A percentile compares a stretch with the other conserved stretches of the same genome.
Conservation (phyloP, 2,888 invertebrate species). For the Diarsia dahlii region DNA sequence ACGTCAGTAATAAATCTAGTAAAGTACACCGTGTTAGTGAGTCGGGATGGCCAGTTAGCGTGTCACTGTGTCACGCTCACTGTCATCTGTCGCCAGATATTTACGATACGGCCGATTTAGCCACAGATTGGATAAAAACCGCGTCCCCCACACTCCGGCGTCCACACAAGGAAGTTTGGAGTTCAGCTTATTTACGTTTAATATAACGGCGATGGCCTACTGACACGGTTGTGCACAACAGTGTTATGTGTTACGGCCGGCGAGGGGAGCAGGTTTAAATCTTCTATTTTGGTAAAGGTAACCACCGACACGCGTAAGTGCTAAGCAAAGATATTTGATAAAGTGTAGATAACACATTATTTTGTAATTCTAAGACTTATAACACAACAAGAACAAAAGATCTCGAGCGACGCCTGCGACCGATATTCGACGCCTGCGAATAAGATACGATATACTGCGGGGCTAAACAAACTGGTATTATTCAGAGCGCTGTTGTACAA, state of each 20-base stretch:
- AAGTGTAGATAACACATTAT: not conserved
- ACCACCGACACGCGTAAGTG: not conserved
- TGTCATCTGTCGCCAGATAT: conserved; percentile 12
- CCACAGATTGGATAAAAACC: conserved; percentile 44
- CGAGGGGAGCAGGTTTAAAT: too few species aligned
- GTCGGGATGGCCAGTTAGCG: not conserved
- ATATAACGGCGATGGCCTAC: conserved; percentile 20
- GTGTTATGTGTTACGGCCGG: not conserved
- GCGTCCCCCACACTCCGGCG: not conserved
- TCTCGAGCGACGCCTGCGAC: not conserved
- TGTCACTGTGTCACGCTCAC: conserved; percentile 7
- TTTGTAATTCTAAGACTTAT: not conserved
- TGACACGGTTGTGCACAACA: conserved; percentile 26
- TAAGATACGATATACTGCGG: not conserved
- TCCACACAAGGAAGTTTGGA: conserved; percentile 20
- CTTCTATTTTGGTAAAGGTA: not conserved
- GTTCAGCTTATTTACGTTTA: conserved; percentile 28
- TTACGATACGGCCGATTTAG: conserved; percentile 34
- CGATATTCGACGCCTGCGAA: too few species aligned
- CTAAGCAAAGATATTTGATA: not conserved
- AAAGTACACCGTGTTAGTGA: not conserved
- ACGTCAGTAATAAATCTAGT: conserved; percentile 10
- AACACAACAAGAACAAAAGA: not conserved
- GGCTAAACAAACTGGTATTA: conserved; percentile 2
- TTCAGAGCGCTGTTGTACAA: not conserved